Evolutionary conservation across 2,888 invertebrate species (phyloP).

Genomic region (Drosophila merina): DNA sequence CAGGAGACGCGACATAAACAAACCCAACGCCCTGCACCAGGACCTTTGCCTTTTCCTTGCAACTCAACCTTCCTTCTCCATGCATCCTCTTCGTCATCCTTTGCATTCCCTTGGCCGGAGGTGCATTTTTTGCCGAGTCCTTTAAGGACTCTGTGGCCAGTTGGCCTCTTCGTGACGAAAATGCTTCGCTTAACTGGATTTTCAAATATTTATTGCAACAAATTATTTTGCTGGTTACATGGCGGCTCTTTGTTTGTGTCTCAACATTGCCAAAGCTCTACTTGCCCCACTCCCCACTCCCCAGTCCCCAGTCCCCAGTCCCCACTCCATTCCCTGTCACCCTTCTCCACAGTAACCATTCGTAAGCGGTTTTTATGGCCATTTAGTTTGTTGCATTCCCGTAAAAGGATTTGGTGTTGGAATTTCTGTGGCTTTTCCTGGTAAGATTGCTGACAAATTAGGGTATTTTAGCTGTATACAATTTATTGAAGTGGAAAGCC

Average conservation of each 20-base stretch:
- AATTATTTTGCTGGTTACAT: constrained; percentile 73
- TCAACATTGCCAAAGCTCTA: constrained; percentile 28
- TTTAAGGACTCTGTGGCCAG: constrained; percentile 45
- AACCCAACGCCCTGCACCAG: background rate
- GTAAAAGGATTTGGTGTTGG: constrained; percentile 46
- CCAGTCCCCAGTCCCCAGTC: background rate
- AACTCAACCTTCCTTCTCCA: background rate
- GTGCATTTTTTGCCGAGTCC: constrained; percentile 42
- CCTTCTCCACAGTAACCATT: background rate
- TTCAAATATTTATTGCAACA: constrained; percentile 80
- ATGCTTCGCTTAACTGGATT: constrained; percentile 80
- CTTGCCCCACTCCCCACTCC: background rate
- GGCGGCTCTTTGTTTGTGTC: constrained; percentile 48
- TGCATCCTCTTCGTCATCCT: background rate
- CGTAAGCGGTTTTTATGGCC: constrained; percentile 65
- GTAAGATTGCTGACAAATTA: constrained; percentile 56
- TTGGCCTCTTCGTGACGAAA: constrained; percentile 73
- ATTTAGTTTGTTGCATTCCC: constrained; percentile 64
- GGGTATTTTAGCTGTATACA: constrained; percentile 33
- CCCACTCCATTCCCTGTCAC: background rate
- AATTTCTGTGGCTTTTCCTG: constrained; percentile 38
- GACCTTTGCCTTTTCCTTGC: background rate
- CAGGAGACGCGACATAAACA: background rate
- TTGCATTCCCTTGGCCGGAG: background rate
- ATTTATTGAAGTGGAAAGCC: constrained; percentile 32